Percentiles rank a stretch among this genome's conserved stretches.
Evolutionary conservation across 2,888 invertebrate genomes (phyloP).

Genomic region (Pyrocoelia pectoralis): DNA sequence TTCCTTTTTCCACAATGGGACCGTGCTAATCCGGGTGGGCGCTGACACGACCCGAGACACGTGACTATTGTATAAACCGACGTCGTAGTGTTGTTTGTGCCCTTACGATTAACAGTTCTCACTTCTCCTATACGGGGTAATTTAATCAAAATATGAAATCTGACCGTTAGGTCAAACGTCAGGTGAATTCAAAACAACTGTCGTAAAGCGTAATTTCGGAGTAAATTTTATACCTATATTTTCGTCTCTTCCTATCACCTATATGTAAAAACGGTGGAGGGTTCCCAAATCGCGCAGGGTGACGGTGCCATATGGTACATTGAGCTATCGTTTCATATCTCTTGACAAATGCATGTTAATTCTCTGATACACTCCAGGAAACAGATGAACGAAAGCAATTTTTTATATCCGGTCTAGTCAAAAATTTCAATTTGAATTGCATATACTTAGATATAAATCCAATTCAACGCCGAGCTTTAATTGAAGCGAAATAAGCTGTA

Average conservation of each 20-base stretch:
- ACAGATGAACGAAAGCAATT: constrained; percentile 34
- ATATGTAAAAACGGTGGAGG: constrained; percentile 4
- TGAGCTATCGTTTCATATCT: constrained; percentile 28
- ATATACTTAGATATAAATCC: constrained; percentile 13
- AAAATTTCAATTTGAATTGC: constrained; percentile 23
- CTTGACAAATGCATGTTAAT: constrained; percentile 29
- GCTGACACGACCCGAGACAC: constrained; percentile 49
- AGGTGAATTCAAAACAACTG: constrained; percentile 42
- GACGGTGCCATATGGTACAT: constrained; percentile 23
- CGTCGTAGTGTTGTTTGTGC: constrained; percentile 31
- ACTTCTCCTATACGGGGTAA: not conserved
- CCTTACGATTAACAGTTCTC: constrained; percentile 8
- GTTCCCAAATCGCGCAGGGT: constrained; percentile 16
- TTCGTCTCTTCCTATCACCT: constrained; percentile 3
- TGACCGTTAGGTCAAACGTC: constrained; percentile 49
- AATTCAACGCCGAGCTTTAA: constrained; percentile 17
- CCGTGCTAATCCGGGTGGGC: constrained; percentile 51
- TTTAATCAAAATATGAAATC: constrained; percentile 30
- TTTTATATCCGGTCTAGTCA: constrained; percentile 25
- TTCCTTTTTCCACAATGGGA: constrained; percentile 47
- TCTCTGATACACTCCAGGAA: constrained; percentile 34
- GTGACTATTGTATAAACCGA: constrained; percentile 51
- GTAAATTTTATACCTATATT: constrained; percentile 3
- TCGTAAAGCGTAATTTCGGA: constrained; percentile 13
- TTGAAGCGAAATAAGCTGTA: constrained; percentile 33